Evolutionary conservation across 2,797 vertebrate species (phyloP).

Genomic region (Sparus aurata): DNA sequence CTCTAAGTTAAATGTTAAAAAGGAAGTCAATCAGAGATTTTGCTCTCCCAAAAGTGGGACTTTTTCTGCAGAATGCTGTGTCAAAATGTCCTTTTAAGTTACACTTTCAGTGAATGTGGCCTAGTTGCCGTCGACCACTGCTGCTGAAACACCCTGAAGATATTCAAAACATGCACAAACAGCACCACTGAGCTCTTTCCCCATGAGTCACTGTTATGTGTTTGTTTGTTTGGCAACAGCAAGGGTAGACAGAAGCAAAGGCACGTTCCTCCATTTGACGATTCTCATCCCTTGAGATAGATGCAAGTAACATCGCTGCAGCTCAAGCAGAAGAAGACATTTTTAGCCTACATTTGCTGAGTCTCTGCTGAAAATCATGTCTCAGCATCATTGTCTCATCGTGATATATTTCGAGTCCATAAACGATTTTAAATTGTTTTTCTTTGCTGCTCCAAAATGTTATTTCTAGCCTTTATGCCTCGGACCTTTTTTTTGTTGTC

Average conservation of each 20-base stretch:
- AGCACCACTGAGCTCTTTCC: not conserved
- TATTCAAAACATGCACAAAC: not conserved
- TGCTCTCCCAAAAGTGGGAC: too few species aligned
- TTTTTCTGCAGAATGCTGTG: too few species aligned
- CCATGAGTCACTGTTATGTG: too few species aligned
- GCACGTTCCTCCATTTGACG: not conserved
- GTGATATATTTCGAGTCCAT: not conserved
- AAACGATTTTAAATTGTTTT: too few species aligned
- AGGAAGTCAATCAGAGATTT: too few species aligned
- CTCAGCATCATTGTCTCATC: not conserved
- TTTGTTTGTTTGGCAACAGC: not conserved
- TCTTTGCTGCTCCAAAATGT: too few species aligned
- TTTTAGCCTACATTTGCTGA: too few species aligned
- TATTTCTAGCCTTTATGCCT: too few species aligned
- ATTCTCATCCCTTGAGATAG: not conserved
- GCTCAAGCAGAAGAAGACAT: not conserved
- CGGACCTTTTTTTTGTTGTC: too few species aligned
- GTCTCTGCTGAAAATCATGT: not conserved
- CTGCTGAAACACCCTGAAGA: not conserved
- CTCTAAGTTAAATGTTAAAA: too few species aligned
- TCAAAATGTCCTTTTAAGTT: too few species aligned
- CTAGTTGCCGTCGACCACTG: not conserved
- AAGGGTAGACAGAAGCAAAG: not conserved
- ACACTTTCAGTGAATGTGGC: too few species aligned
- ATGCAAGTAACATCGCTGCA: not conserved